These are phyloP conservation scores for Micropoecilia bifurca DNA, from an alignment of 2,797 vertebrate genomes.

Conservation along the genomic window DNA sequence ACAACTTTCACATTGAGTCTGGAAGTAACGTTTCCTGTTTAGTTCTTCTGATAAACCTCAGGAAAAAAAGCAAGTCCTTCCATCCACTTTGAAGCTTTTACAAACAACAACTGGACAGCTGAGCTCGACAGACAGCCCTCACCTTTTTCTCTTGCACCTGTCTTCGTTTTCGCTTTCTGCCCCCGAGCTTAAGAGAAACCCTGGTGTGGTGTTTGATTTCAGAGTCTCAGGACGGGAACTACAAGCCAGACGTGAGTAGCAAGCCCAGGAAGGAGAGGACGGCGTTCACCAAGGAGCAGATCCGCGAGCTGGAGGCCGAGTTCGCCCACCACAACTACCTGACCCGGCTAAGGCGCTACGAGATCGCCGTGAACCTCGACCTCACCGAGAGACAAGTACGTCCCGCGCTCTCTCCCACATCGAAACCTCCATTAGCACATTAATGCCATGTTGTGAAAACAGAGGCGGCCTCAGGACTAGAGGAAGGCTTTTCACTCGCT, in stretches of 20 bases:
- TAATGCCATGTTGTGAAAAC: slow-evolving; percentile 71
- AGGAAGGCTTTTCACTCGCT: slow-evolving; percentile 53
- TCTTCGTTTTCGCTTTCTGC: slow-evolving; percentile 59
- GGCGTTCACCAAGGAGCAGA: slow-evolving; percentile 99
- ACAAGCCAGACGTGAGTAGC: slow-evolving; percentile 96
- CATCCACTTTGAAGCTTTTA: slow-evolving; percentile 72
- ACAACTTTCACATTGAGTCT: background rate
- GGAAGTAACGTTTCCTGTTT: slow-evolving; percentile 31
- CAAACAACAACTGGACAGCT: slow-evolving; percentile 74
- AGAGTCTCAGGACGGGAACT: slow-evolving; percentile 98
- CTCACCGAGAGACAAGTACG: slow-evolving; percentile 99
- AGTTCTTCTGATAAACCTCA: slow-evolving; percentile 72
- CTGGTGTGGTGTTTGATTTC: slow-evolving; percentile 76
- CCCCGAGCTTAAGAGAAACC: slow-evolving; percentile 62
- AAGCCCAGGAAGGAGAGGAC: slow-evolving; percentile 99
- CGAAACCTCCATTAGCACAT: slow-evolving; percentile 42
- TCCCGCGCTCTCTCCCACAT: slow-evolving; percentile 10
- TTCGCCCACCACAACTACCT: slow-evolving; percentile 99
- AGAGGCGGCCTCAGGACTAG: slow-evolving; percentile 40
- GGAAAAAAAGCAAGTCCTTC: slow-evolving; percentile 66
- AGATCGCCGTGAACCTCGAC: slow-evolving; percentile 99
- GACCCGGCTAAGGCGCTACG: slow-evolving; percentile 96
- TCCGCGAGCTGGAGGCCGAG: slow-evolving; percentile 98
- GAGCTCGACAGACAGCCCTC: slow-evolving; percentile 72
- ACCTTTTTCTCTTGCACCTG: slow-evolving; percentile 65